Evolutionary conservation across 2,113 vertebrate genomes (phyloP).

Genomic region (Scytalopus superciliaris): DNA sequence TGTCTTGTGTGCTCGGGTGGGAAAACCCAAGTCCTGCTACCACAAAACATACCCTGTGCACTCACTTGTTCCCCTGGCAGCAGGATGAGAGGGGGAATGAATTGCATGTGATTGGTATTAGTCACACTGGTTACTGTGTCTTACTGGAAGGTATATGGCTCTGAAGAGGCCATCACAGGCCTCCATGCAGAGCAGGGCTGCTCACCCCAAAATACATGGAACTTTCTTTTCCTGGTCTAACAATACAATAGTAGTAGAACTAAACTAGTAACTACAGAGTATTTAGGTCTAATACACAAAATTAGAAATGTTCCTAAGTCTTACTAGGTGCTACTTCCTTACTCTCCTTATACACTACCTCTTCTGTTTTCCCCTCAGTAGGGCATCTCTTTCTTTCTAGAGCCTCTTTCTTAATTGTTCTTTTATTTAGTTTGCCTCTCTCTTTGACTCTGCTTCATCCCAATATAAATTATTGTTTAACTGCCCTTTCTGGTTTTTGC

Average conservation of each 20-base stretch:
- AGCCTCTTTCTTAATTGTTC: not conserved
- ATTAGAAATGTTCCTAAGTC: not conserved
- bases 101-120: not conserved
- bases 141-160: not conserved
- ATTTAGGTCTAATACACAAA: not conserved
- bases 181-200: not conserved
- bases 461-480: not conserved
- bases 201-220: not conserved
- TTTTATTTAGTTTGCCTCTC: not conserved
- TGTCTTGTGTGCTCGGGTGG: not conserved
- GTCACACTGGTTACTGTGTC: not conserved
- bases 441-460: not conserved
- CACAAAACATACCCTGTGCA: not conserved
- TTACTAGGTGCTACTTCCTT: not conserved
- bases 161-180: not conserved
- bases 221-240: not conserved
- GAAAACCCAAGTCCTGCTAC: constrained; percentile 11
- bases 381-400: not conserved
- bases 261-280: not conserved
- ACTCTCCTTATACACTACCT: rapidly evolving
- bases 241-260: not conserved
- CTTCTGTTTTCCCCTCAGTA: not conserved
- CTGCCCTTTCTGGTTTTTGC: not conserved
- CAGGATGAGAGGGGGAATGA: not conserved
- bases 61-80: constrained; percentile 27